These are phyloP conservation scores for Brachionus paranguensis DNA, from an alignment of 1,140 invertebrate species.

Conservation along the genomic window DNA sequence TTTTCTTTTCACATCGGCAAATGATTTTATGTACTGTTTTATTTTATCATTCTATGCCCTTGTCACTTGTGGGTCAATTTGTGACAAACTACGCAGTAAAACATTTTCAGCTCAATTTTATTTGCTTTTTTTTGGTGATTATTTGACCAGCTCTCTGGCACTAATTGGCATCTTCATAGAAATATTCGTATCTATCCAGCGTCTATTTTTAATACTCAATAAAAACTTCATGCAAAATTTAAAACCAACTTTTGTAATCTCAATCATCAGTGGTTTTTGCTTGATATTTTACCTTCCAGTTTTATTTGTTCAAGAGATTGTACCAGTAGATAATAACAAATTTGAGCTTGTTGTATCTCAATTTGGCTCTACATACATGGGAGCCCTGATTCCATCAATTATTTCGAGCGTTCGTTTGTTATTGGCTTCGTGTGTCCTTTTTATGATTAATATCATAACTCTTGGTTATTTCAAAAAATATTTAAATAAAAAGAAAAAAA, in stretches of 20 bases:
- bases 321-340: background rate
- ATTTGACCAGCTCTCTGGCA: background rate
- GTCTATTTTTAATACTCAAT: background rate
- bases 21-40: background rate
- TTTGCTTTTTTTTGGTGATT: background rate
- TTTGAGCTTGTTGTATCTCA: background rate
- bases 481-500: background rate
- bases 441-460: background rate
- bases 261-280: background rate
- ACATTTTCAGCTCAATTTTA: background rate
- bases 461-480: background rate
- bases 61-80: background rate
- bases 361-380: background rate
- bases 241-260: background rate
- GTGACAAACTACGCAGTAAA: background rate
- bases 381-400: background rate
- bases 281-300: background rate
- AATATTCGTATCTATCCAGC: background rate
- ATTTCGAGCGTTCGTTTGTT: background rate
- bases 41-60: background rate
- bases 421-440: background rate
- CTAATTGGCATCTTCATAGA: background rate
- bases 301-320: background rate
- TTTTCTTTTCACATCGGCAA: background rate
- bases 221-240: conserved; percentile 1